Percentiles rank a stretch among this genome's conserved stretches.
These are phyloP conservation scores for Anabas testudineus DNA, from an alignment of 2,797 vertebrate species.

Conservation along the genomic window DNA sequence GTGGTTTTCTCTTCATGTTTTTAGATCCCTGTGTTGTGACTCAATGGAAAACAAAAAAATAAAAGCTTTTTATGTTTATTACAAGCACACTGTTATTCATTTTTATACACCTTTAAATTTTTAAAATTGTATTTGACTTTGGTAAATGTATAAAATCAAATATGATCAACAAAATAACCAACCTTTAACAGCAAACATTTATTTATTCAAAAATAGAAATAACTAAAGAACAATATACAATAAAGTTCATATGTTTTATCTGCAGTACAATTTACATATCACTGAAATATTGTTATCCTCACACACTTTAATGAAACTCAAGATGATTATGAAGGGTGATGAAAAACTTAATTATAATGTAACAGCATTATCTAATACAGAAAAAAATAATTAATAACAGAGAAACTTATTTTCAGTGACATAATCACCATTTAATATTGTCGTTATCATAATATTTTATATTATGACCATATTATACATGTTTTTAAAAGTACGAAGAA, in stretches of 20 bases:
- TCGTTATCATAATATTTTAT: no score
- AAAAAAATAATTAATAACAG: neutral
- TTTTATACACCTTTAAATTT: neutral
- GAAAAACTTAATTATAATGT: neutral
- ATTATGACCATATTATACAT: no score
- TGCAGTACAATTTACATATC: neutral
- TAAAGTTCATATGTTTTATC: neutral
- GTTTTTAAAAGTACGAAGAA: no score
- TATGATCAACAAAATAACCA: neutral
- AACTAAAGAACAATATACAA: neutral
- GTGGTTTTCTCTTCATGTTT: neutral
- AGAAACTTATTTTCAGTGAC: neutral
- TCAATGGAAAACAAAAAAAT: neutral
- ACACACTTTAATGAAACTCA: neutral
- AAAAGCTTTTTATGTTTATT: neutral
- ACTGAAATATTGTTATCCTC: neutral
- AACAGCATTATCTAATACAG: neutral
- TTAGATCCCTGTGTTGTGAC: neutral
- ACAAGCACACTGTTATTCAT: neutral
- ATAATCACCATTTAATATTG: no score
- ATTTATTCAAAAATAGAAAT: neutral
- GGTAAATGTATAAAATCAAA: neutral
- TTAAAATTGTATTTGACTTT: neutral
- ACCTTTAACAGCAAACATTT: conserved; percentile 1
- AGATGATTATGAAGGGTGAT: neutral